phyloP scores from a whole-genome alignment of 2,113 vertebrate genomes.

The Grallaria varia region DNA sequence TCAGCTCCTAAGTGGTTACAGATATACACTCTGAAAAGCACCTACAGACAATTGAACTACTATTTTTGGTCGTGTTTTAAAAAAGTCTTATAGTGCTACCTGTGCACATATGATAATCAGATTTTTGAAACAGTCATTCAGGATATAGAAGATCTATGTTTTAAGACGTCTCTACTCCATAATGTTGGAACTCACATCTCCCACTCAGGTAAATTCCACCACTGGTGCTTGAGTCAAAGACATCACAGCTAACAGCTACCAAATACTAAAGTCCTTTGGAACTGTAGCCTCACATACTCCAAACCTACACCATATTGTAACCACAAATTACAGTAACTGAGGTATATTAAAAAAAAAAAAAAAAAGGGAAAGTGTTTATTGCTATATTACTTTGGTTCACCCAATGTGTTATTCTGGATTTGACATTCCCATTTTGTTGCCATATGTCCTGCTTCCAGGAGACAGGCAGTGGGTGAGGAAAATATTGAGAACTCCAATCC shows the following conservation, averaged over 20 bases:
- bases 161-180: background rate
- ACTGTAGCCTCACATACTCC: background rate
- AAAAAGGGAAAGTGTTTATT: background rate
- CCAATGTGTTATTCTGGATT: background rate
- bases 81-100: background rate
- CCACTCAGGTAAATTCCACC: background rate
- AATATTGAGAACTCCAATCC: background rate
- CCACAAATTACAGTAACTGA: background rate
- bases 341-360: background rate
- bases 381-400: background rate
- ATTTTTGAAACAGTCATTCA: background rate
- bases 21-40: background rate
- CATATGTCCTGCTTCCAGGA: background rate
- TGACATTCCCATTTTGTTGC: background rate
- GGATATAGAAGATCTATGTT: background rate
- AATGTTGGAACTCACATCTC: background rate
- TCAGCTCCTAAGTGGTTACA: background rate
- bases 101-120: background rate
- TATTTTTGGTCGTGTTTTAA: background rate
- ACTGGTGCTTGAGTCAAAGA: fast-evolving
- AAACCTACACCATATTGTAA: background rate
- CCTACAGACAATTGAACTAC: background rate
- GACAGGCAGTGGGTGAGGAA: background rate
- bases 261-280: background rate
- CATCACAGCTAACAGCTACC: background rate